Evolutionary conservation across 1,140 invertebrate species (phyloP), one percentile per base, ranked within the genome.

Genomic region (Macrosteles quadrilineatus): DNA sequence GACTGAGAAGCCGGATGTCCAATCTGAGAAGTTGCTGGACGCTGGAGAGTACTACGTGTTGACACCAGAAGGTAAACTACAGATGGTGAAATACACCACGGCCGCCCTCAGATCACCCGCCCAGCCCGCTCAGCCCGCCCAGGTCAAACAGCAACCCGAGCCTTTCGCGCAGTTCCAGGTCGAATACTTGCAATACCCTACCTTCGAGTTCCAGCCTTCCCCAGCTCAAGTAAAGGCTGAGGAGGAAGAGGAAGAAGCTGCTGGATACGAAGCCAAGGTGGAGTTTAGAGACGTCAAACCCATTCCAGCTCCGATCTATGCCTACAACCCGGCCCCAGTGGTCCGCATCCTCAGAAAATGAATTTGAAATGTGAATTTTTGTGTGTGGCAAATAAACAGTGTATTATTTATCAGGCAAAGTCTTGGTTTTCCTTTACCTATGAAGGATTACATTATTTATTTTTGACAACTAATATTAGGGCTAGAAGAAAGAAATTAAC

Each of bases 21-120:
- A 50, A n/a, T 50, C 47, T 6, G 47, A 50, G 47, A n/a, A 50
- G 47, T 23, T 50, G 6, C 27, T 64, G 50, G 82, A 36, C 75
- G 81, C 75, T 11, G 90, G 90, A 47, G 82, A 87, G 67, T 91
- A 91, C 79, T 88, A 87, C 75, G 90, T 91, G 0, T 80, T 91
- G 1, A 80, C 91, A 62, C 90, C 90, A 72, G 90, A 92, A 80
- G 90, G 91, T 67, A 87, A 90, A 72, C 88, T 87, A 75, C 90
- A 92, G 82, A 81, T 76, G 55, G 82, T 83, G 36, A 77, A 81
- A 68, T 83, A 83, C 77, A 76, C 78, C 21, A 73, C 70, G 11
- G 68, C 71, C 23, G 69, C 72, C 17, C 36, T 73, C 43, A 69
- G 23, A 36, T 40, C 47, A 4, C 21, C 47, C 47, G 47, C 47